Evolutionary conservation across 2,113 vertebrate species (phyloP).

Genomic region (Chlorodrepanis virens): DNA sequence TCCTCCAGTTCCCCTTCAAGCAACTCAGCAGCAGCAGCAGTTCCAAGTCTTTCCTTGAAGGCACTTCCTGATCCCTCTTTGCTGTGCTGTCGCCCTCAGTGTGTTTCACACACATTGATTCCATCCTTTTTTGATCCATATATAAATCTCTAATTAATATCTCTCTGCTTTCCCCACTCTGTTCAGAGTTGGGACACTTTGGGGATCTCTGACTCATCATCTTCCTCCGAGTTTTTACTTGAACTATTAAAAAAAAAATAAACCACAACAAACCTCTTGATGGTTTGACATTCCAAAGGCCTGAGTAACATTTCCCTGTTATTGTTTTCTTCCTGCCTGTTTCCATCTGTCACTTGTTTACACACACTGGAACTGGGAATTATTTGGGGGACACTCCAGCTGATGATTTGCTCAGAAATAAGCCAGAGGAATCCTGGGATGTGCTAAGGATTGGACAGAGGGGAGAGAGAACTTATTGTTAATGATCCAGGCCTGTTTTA

Average conservation of each 20-base stretch:
- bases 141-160: rapidly evolving
- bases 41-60: neutral
- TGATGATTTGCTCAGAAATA: neutral
- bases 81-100: rapidly evolving
- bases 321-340: conserved; percentile 14
- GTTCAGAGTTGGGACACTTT: neutral
- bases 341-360: conserved; percentile 1
- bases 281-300: neutral
- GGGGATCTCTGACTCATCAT: neutral
- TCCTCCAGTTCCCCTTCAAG: neutral
- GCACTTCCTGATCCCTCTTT: neutral
- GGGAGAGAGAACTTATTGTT: neutral
- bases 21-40: neutral
- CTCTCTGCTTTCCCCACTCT: neutral
- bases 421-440: neutral
- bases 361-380: neutral
- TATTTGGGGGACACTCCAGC: neutral
- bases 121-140: neutral
- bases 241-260: neutral
- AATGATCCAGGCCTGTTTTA: neutral
- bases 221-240: neutral
- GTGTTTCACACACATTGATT: neutral
- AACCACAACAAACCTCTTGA: neutral
- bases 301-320: conserved; percentile 14
- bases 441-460: neutral